These are phyloP conservation scores for Drosophila imparisetae DNA, from an alignment of 2,888 invertebrate species.

Conservation along the genomic window DNA sequence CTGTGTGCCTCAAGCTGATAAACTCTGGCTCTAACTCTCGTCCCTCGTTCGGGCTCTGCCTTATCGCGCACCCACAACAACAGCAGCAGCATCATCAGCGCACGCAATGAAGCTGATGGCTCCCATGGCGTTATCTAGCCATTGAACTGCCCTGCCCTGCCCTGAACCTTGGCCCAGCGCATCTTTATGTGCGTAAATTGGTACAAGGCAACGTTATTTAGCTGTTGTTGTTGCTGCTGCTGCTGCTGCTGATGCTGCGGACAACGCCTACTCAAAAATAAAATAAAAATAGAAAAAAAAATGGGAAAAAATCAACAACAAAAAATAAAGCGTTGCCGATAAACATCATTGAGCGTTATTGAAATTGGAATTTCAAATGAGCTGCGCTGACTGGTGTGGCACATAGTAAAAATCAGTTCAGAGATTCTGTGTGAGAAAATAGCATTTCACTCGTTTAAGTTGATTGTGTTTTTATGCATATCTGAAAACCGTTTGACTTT, in stretches of 20 bases:
- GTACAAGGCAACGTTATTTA: constrained; percentile 72
- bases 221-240: constrained; percentile 13
- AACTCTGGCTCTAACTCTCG: constrained; percentile 62
- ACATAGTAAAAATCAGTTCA: constrained; percentile 23
- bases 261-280: constrained; percentile 75
- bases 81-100: constrained; percentile 44
- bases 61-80: constrained; percentile 77
- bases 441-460: constrained; percentile 50
- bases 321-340: constrained; percentile 54
- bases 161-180: constrained; percentile 73
- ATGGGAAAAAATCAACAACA: constrained; percentile 17
- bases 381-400: constrained; percentile 23
- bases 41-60: constrained; percentile 35
- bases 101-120: constrained; percentile 53
- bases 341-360: constrained; percentile 79
- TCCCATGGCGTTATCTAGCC: constrained; percentile 74
- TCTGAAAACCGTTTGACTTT: constrained; percentile 79
- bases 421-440: constrained; percentile 56
- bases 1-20: constrained; percentile 62
- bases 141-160: constrained; percentile 47
- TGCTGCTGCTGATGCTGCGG: constrained; percentile 50
- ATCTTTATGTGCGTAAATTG: constrained; percentile 72
- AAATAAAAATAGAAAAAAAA: constrained; percentile 34
- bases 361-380: constrained; percentile 80
- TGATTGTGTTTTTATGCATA: constrained; percentile 70